These are phyloP conservation scores for Philopedon plagiatum DNA, from an alignment of 2,888 invertebrate genomes.

Conservation along the genomic window DNA sequence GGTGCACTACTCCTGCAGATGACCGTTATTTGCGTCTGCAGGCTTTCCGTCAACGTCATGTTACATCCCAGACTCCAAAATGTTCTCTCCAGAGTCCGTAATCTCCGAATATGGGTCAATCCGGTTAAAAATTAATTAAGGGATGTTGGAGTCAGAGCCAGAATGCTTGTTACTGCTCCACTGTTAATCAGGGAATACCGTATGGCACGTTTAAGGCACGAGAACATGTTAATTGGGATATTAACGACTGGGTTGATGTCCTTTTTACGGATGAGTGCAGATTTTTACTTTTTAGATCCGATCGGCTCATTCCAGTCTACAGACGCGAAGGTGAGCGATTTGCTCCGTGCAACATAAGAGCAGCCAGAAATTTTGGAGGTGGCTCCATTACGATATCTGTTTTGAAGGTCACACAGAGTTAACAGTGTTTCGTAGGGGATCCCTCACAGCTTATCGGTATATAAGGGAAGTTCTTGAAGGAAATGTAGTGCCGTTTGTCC, in stretches of 20 bases:
- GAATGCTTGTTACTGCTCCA: background rate
- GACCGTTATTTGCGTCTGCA: background rate
- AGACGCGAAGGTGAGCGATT: background rate
- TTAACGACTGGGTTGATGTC: no score
- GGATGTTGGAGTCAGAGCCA: background rate
- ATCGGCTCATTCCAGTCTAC: constrained; percentile 6
- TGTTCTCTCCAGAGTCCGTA: background rate
- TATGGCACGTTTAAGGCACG: constrained; percentile 11
- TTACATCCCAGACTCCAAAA: no score
- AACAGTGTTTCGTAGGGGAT: background rate
- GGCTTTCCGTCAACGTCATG: no score
- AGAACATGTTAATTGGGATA: no score
- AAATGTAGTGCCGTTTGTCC: constrained; percentile 9
- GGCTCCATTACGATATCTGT: constrained; percentile 6
- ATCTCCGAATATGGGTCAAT: background rate
- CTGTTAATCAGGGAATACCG: constrained; percentile 1
- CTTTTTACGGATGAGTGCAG: no score
- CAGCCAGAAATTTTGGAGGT: constrained; percentile 11
- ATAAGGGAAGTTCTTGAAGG: constrained; percentile 9
- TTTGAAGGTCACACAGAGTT: constrained; percentile 3
- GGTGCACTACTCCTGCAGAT: background rate
- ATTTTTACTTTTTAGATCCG: background rate
- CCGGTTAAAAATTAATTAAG: background rate
- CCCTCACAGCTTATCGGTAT: constrained; percentile 14
- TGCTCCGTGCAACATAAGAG: constrained; percentile 14